Conservation (phyloP, 2,113 vertebrate species). For the Fukomys damarensis region DNA sequence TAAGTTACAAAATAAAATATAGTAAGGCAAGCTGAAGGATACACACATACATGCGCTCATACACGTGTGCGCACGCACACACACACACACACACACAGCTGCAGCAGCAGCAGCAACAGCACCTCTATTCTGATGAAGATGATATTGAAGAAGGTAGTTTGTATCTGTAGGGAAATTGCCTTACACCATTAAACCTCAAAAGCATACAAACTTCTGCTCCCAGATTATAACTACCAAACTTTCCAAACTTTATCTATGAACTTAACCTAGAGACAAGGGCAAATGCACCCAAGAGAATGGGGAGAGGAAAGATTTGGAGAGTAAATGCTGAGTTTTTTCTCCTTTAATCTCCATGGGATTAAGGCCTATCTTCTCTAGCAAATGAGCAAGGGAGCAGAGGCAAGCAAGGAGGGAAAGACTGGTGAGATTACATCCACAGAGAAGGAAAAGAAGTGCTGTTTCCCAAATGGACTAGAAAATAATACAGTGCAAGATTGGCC, state of each 20-base stretch:
- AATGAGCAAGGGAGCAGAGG: background rate
- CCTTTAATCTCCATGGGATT: background rate
- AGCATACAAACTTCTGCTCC: background rate
- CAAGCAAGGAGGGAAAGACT: background rate
- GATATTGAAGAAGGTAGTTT: background rate
- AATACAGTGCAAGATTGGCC: rapidly evolving
- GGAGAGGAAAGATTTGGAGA: background rate
- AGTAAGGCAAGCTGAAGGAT: background rate
- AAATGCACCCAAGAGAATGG: background rate
- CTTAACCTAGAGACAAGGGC: background rate
- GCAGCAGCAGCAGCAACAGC: background rate
- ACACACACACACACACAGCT: background rate
- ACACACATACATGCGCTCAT: background rate
- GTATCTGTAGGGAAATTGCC: background rate
- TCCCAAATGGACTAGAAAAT: background rate
- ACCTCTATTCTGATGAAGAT: background rate
- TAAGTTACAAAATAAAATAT: background rate
- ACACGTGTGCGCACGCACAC: background rate
- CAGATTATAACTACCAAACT: background rate
- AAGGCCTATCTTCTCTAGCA: background rate
- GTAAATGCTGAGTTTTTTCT: background rate
- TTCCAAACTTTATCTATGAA: background rate
- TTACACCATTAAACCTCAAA: background rate
- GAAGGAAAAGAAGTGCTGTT: background rate
- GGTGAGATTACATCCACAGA: background rate